These are phyloP conservation scores for Speoplatyrhinus poulsoni DNA, from an alignment of 2,113 vertebrate genomes.

Conservation along the genomic window DNA sequence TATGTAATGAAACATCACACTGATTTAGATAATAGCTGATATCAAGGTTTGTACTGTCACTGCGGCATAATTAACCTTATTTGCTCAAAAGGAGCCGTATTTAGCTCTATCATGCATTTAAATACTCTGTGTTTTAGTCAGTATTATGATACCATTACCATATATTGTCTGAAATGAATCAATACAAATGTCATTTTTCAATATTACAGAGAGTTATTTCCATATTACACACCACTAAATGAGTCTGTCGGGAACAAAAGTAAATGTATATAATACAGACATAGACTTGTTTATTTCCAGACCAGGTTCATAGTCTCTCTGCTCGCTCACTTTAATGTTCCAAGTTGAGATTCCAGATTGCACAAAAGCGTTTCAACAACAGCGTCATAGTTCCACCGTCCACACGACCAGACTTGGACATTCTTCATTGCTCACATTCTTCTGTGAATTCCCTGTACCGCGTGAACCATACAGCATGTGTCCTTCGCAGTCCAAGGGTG, in stretches of 20 bases:
- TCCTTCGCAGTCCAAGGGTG: conserved; percentile 6
- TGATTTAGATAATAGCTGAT: conserved; percentile 37
- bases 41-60: conserved; percentile 11
- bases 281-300: conserved; percentile 12
- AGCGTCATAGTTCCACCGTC: conserved; percentile 36
- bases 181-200: conserved; percentile 20
- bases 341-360: conserved; percentile 32
- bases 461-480: no score
- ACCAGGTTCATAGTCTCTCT: conserved; percentile 50
- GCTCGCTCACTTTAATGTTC: conserved; percentile 52
- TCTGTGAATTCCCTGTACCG: no score
- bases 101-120: conserved; percentile 9
- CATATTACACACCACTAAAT: conserved; percentile 11
- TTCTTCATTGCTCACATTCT: no score
- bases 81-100: neutral
- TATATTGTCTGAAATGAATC: conserved; percentile 30
- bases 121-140: conserved; percentile 27
- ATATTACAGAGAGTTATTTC: conserved; percentile 6
- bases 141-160: conserved; percentile 2
- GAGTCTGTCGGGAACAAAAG: conserved; percentile 21
- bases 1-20: conserved; percentile 44
- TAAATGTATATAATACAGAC: conserved; percentile 1
- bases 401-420: conserved; percentile 13
- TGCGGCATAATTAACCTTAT: no score
- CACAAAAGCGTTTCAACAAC: conserved; percentile 49